Evolutionary conservation across 2,888 invertebrate species (phyloP).

Genomic region (Notodonta dromedarius): DNA sequence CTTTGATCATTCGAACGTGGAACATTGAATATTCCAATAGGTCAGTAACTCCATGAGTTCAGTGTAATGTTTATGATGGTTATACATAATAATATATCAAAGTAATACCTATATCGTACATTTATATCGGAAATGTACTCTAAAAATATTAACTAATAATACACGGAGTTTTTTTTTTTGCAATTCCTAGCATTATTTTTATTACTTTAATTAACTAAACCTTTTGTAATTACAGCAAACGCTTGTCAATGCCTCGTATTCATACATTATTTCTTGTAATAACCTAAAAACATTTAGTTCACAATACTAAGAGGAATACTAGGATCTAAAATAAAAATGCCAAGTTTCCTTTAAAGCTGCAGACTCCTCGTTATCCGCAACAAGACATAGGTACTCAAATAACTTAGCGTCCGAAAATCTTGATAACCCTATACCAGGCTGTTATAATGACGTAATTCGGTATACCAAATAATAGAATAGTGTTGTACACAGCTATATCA

Average conservation of each 20-base stretch:
- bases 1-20: slow-evolving; percentile 43
- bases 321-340: too few species aligned
- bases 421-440: background rate
- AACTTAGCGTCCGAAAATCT: slow-evolving; percentile 1
- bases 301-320: too few species aligned
- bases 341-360: too few species aligned
- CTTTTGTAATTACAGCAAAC: too few species aligned
- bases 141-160: too few species aligned
- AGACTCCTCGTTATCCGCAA: background rate
- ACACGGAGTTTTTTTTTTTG: too few species aligned
- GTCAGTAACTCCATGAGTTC: background rate
- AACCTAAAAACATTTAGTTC: too few species aligned
- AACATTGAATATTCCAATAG: slow-evolving; percentile 20
- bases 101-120: background rate
- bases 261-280: too few species aligned
- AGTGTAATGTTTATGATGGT: background rate
- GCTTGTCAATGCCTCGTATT: too few species aligned
- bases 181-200: too few species aligned
- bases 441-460: background rate
- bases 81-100: too few species aligned
- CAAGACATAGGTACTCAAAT: background rate
- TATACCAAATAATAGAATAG: slow-evolving; percentile 8
- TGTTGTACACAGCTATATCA: slow-evolving; percentile 1
- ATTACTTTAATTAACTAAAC: too few species aligned
- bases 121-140: background rate